Evolutionary conservation across 2,797 vertebrate genomes (phyloP).

Genomic region (Xenentodon cancila): DNA sequence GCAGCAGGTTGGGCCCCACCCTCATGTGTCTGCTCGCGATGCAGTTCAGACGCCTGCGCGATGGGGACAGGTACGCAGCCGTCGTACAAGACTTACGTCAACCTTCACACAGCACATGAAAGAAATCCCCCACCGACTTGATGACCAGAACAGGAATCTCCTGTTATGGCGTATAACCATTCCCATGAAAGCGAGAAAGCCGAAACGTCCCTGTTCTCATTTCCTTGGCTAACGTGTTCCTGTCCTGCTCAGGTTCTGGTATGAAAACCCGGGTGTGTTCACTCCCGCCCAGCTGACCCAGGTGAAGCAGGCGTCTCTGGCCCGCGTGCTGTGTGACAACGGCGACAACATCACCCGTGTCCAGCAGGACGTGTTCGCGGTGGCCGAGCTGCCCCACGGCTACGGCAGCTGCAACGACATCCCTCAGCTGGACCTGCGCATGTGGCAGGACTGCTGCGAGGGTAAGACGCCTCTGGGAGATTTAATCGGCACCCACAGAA

Average conservation of each 20-base stretch:
- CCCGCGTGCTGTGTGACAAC: constrained; percentile 94
- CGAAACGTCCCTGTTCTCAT: no score
- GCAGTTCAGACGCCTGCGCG: constrained; percentile 91
- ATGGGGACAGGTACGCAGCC: constrained; percentile 91
- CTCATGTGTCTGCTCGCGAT: constrained; percentile 92
- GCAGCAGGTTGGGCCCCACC: constrained; percentile 93
- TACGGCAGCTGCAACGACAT: constrained; percentile 90
- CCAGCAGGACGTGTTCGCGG: constrained; percentile 90
- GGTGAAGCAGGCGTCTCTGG: constrained; percentile 92
- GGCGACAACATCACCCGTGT: constrained; percentile 96
- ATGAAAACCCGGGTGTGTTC: constrained; percentile 95
- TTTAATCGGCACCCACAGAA: no score
- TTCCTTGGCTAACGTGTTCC: not conserved
- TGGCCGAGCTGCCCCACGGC: constrained; percentile 92
- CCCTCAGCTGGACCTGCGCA: constrained; percentile 91
- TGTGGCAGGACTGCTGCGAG: constrained; percentile 99
- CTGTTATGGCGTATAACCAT: no score
- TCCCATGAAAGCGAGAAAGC: not conserved
- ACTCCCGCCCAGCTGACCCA: constrained; percentile 95
- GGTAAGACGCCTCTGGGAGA: constrained; percentile 70
- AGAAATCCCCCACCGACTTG: not conserved
- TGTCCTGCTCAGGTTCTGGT: constrained; percentile 89
- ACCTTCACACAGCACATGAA: not conserved
- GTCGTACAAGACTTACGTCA: not conserved
- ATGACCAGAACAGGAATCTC: no score